A percentile compares a stretch with the other conserved stretches of the same genome.
Conservation (phyloP, 2,888 invertebrate genomes). For the Heliothis peltigera region DNA sequence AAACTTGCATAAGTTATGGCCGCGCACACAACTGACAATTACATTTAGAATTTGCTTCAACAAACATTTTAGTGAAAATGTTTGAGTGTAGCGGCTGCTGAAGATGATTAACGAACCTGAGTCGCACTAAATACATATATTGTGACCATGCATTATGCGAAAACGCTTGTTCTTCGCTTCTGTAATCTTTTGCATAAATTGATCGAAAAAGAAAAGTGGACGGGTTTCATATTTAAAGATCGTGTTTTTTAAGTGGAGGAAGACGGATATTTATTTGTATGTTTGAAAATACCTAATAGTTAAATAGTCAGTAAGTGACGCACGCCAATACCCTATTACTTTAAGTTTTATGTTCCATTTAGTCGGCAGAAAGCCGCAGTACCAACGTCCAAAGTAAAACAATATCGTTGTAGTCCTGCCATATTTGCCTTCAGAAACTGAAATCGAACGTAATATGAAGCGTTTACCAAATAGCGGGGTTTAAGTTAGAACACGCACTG, state of each 20-base stretch:
- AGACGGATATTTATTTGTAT: too few relatives aligned
- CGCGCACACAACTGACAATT: constrained; percentile 4
- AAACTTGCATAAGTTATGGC: constrained; percentile 54
- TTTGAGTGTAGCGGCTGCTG: background rate
- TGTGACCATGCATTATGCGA: background rate
- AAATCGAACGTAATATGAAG: constrained; percentile 12
- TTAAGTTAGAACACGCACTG: constrained; percentile 19
- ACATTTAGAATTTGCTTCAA: constrained; percentile 3
- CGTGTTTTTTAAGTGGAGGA: too few relatives aligned
- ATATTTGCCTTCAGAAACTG: constrained; percentile 20
- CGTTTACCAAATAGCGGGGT: constrained; percentile 40
- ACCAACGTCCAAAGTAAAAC: too few relatives aligned
- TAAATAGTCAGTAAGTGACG: too few relatives aligned
- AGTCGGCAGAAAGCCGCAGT: too few relatives aligned
- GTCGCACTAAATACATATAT: background rate
- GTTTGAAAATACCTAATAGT: too few relatives aligned
- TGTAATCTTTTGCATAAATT: background rate
- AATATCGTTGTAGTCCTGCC: constrained; percentile 1
- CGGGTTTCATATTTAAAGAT: too few relatives aligned
- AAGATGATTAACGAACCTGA: background rate
- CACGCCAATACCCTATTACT: too few relatives aligned
- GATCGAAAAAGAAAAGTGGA: too few relatives aligned
- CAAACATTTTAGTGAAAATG: background rate
- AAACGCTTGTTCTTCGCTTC: background rate
- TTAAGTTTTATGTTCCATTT: too few relatives aligned